Evolutionary conservation across 1,140 invertebrate genomes (phyloP), one percentile per base, ranked within the genome.

Genomic region (Apis florea): DNA sequence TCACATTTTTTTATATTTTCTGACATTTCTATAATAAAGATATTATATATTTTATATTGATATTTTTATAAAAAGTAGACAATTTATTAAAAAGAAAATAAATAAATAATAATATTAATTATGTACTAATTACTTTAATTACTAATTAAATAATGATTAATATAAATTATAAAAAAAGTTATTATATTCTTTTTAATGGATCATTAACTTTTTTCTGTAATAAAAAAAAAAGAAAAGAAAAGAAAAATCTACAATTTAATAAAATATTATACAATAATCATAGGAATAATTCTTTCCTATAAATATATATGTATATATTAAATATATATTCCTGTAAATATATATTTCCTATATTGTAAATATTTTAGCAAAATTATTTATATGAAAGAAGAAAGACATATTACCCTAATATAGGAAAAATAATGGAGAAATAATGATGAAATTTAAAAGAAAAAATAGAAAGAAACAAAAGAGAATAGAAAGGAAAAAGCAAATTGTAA

Each of bases 401-500:
- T 47, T 21, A 17, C 5, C 4, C 31, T 40, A 47, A 66, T 21
- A 47, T 66, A 47, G 5, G 21, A 2, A 13, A 5, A 21, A 69
- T 10, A 70, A 31, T 40, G 54, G 21, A 49, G 12, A 49, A 24
- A 58, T 13, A 12, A 17, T n/a, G 17, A 56, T 24, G n/a, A 59
- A 47, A 40, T 40, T 40, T 40, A 5, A 31, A 26, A 64, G 47
- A 59, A 26, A 24, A 53, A 24, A 63, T 26, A 19, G 6, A 58
- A 1, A 75, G 15, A 17, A 53, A 17, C 40, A 49, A 54, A 24
- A 17, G 21, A n/a, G 47, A 56, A 26, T 24, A 6, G 17, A 49
- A 17, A 47, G 12, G 24, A 24, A 51, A 76, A 58, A 69, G 51
- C 9, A 56, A 59, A 76, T 63, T 79, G 58, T 76, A 83, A 78